Percentiles rank a stretch among this genome's conserved stretches.
phyloP scores from a whole-genome alignment of 2,113 vertebrate species.

The Micromys minutus region DNA sequence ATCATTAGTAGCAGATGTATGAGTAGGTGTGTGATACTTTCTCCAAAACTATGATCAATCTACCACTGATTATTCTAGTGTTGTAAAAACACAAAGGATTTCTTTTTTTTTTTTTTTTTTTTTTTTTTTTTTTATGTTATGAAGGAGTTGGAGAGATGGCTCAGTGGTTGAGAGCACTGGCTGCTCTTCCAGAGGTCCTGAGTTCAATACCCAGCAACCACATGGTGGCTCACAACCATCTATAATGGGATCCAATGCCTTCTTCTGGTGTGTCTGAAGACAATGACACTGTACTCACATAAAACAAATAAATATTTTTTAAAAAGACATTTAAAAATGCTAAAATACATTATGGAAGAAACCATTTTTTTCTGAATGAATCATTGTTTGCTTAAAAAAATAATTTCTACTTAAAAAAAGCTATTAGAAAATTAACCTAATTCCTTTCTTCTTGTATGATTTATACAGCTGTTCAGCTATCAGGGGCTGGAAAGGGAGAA shows the following conservation, averaged over 20 bases:
- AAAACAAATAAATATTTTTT: too few species aligned
- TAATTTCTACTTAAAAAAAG: too few species aligned
- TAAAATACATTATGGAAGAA: background rate
- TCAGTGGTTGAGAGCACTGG: background rate
- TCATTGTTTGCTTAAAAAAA: background rate
- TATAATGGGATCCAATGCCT: background rate
- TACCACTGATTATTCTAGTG: constrained; percentile 31
- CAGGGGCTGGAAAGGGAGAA: background rate
- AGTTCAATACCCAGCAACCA: background rate
- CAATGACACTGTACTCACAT: background rate
- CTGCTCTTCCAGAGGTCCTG: background rate
- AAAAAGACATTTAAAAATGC: too few species aligned
- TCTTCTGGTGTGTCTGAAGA: background rate
- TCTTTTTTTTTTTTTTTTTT: too few species aligned
- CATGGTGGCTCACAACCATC: background rate
- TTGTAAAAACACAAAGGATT: constrained; percentile 20
- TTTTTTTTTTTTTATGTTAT: too few species aligned
- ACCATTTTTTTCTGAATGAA: background rate
- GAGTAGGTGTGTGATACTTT: background rate
- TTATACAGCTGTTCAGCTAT: background rate
- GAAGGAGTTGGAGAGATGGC: background rate
- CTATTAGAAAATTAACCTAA: background rate
- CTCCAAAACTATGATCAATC: constrained; percentile 30
- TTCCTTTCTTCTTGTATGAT: background rate
- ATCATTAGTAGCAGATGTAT: background rate